phyloP scores from a whole-genome alignment of 2,113 vertebrate species.

The Lamprologus tigripictilis region DNA sequence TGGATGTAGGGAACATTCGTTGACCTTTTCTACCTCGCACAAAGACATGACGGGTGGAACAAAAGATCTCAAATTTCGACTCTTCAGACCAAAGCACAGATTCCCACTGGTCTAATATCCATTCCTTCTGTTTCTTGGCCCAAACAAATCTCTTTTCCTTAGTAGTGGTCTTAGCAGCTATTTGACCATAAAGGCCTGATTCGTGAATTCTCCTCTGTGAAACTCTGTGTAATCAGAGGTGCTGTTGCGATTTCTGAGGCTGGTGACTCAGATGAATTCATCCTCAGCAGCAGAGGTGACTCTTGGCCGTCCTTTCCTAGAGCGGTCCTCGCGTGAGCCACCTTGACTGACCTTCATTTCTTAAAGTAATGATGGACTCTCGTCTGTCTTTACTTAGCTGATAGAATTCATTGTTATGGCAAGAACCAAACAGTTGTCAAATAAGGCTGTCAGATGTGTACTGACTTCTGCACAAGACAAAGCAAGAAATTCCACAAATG shows the following conservation, averaged over 20 bases:
- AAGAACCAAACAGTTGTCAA: neutral
- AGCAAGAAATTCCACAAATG: neutral
- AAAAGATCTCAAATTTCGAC: neutral
- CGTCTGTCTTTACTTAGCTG: neutral
- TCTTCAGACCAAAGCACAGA: neutral
- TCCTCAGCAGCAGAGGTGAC: neutral
- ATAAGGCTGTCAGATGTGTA: neutral
- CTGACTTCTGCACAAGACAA: accelerated
- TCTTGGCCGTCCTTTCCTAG: neutral
- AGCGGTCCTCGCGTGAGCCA: neutral
- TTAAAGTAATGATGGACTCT: neutral
- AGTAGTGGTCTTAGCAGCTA: neutral
- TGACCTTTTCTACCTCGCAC: neutral
- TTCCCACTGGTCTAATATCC: neutral
- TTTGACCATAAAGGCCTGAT: neutral
- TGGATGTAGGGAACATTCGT: neutral
- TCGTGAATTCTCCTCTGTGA: neutral
- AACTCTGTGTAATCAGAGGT: neutral
- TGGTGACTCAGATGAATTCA: neutral
- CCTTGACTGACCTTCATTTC: neutral
- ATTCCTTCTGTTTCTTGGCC: neutral
- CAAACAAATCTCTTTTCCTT: neutral
- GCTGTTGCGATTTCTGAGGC: neutral
- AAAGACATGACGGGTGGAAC: neutral
- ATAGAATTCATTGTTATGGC: neutral